phyloP scores from a whole-genome alignment of 2,888 invertebrate genomes.

The Entomobrya proxima region DNA sequence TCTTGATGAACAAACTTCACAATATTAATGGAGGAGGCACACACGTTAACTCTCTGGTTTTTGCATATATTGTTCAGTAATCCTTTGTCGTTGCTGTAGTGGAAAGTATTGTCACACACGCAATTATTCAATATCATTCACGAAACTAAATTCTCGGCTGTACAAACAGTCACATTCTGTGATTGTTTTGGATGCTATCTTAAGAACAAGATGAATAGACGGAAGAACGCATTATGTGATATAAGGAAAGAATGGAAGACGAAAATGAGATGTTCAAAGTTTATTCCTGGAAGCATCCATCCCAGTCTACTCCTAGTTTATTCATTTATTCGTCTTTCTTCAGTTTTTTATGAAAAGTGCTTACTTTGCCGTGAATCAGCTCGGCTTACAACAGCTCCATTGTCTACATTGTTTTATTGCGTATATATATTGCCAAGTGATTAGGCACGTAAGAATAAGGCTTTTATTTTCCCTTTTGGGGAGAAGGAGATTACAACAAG shows the following conservation, averaged over 20 bases:
- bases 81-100: neutral
- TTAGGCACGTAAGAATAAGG: neutral
- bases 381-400: no score
- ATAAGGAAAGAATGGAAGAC: neutral
- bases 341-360: neutral
- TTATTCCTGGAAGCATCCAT: neutral
- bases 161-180: no score
- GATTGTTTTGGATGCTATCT: neutral
- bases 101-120: neutral
- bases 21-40: neutral
- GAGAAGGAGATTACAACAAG: neutral
- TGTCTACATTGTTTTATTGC: no score
- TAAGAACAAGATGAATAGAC: neutral
- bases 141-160: neutral
- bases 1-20: neutral
- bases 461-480: neutral
- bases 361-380: no score
- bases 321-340: neutral
- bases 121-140: slow-evolving; percentile 28
- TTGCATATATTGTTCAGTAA: neutral
- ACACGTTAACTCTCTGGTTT: neutral
- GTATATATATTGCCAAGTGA: neutral
- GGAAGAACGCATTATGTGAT: neutral
- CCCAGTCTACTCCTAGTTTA: neutral
- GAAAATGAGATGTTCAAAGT: slow-evolving; percentile 11